Conservation (phyloP, 2,888 invertebrate species). For the Erebia aethiops region DNA sequence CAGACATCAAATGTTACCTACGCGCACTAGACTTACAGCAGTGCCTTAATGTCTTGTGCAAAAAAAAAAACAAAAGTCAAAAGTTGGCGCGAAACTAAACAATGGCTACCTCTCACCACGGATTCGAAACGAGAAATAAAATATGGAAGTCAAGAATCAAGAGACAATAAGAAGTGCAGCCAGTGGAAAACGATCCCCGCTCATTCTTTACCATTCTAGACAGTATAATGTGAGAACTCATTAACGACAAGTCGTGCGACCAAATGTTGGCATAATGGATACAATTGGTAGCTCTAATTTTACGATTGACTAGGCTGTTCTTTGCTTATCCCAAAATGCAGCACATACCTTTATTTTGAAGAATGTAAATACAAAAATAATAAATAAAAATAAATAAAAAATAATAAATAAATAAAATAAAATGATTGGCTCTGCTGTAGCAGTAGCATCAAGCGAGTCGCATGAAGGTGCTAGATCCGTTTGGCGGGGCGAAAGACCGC, state of each 20-base stretch:
- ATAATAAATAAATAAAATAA: no score
- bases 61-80: conserved; percentile 54
- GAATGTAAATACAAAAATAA: no score
- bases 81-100: conserved; percentile 54
- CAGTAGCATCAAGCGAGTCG: no score
- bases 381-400: no score
- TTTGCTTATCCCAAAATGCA: not conserved
- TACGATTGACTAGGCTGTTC: not conserved
- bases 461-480: no score
- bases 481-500: no score
- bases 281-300: not conserved
- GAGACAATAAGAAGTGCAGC: conserved; percentile 71
- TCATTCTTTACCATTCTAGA: conserved; percentile 40
- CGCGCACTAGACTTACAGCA: conserved; percentile 44
- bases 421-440: no score
- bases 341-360: not conserved
- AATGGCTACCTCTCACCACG: conserved; percentile 67
- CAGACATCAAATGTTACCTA: conserved; percentile 59
- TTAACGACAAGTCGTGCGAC: conserved; percentile 2
- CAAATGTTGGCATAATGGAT: not conserved
- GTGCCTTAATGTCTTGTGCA: conserved; percentile 31
- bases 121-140: conserved; percentile 69
- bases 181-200: conserved; percentile 79
- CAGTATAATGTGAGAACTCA: not conserved
- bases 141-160: conserved; percentile 59